These are phyloP conservation scores for Eublepharis macularius DNA, from an alignment of 2,113 vertebrate genomes.

Conservation along the genomic window DNA sequence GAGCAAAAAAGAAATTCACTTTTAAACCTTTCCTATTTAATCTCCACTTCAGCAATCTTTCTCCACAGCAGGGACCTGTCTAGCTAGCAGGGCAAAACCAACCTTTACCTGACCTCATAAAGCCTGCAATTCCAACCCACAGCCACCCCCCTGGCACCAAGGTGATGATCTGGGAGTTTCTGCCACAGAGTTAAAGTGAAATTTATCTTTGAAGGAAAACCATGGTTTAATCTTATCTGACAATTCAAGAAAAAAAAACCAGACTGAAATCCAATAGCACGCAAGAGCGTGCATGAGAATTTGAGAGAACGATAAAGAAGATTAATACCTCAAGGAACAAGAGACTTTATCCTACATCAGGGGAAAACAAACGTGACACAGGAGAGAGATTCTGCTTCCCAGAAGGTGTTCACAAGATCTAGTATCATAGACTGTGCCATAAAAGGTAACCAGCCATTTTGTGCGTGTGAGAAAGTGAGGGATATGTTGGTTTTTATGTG, in stretches of 20 bases:
- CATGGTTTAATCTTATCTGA: constrained; percentile 16
- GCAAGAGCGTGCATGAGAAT: neutral
- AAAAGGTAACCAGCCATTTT: neutral
- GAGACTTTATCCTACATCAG: neutral
- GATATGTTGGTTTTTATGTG: neutral
- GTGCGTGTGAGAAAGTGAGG: neutral
- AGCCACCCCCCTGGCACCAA: neutral
- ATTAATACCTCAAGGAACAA: constrained; percentile 3
- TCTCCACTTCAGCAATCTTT: neutral
- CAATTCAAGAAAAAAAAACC: neutral
- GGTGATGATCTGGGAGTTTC: constrained; percentile 1
- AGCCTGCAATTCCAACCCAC: constrained; percentile 20
- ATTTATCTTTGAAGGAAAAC: constrained; percentile 14
- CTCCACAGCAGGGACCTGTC: constrained; percentile 14
- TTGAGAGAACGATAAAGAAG: neutral
- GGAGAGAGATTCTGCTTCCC: neutral
- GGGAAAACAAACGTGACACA: neutral
- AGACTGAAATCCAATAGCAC: constrained; percentile 1
- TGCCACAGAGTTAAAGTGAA: constrained; percentile 14
- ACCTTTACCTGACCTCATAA: constrained; percentile 26
- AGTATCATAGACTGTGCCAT: neutral
- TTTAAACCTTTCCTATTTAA: constrained; percentile 28
- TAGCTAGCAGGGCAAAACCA: constrained; percentile 22
- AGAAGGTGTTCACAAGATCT: neutral
- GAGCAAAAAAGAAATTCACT: constrained; percentile 7